Conservation (phyloP, 1,140 invertebrate species). For the Mylabris phalerata region DNA sequence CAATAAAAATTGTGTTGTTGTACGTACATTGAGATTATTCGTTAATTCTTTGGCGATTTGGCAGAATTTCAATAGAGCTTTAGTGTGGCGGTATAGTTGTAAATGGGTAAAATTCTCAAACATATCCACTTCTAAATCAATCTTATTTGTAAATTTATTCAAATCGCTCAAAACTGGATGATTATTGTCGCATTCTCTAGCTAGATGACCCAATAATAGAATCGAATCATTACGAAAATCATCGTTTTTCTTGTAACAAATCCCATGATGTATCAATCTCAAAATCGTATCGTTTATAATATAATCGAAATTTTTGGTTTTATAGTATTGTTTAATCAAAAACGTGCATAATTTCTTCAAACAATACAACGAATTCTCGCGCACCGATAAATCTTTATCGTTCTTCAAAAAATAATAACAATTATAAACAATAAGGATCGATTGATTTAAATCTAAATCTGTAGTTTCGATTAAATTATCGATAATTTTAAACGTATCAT, state of each 20-base stretch:
- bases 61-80: conserved; percentile 67
- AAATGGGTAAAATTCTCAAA: conserved; percentile 89
- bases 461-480: conserved; percentile 50
- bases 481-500: conserved; percentile 66
- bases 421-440: conserved; percentile 70
- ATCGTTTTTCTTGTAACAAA: conserved; percentile 56
- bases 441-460: conserved; percentile 56
- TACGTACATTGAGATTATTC: conserved; percentile 56
- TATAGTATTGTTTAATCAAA: conserved; percentile 49
- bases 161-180: conserved; percentile 73
- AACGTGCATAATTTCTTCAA: conserved; percentile 59
- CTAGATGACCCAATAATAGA: conserved; percentile 64
- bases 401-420: conserved; percentile 71
- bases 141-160: conserved; percentile 57
- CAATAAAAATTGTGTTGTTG: conserved; percentile 75
- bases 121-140: conserved; percentile 84
- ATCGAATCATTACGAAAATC: conserved; percentile 68
- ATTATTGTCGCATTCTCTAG: conserved; percentile 59
- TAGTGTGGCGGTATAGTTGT: conserved; percentile 72
- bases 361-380: conserved; percentile 69
- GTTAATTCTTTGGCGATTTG: conserved; percentile 50
- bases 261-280: conserved; percentile 57
- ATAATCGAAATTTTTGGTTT: conserved; percentile 50
- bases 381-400: conserved; percentile 75
- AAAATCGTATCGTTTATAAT: conserved; percentile 69